Conservation (phyloP, 2,797 vertebrate species). For the Falco columbarius region DNA sequence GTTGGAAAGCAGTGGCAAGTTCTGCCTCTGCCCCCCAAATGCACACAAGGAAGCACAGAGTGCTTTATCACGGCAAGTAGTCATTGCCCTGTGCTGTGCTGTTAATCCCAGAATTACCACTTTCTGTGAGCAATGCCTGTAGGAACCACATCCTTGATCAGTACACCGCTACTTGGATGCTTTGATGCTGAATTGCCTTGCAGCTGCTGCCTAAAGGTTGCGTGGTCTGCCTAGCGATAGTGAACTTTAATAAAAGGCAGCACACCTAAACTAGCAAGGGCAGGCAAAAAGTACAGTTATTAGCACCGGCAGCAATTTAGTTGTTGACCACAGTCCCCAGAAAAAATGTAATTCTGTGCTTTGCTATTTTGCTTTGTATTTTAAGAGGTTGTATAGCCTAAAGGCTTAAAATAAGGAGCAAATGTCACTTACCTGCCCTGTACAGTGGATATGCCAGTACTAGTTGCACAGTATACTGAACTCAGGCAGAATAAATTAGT, state of each 20-base stretch:
- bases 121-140: neutral
- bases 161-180: neutral
- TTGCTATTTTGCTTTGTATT: neutral
- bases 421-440: neutral
- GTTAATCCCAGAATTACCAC: neutral
- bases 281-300: neutral
- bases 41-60: neutral
- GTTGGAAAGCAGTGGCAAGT: neutral
- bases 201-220: neutral
- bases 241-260: neutral
- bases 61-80: neutral
- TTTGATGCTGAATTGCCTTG: neutral
- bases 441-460: neutral
- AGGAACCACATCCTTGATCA: neutral
- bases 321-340: neutral
- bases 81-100: neutral
- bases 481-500: neutral
- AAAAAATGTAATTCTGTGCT: neutral
- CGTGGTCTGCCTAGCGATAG: neutral
- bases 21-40: neutral
- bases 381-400: neutral
- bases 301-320: neutral
- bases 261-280: neutral
- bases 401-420: neutral
- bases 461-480: neutral